phyloP scores from a whole-genome alignment of 2,888 invertebrate species.

The Calameuta pallipes region DNA sequence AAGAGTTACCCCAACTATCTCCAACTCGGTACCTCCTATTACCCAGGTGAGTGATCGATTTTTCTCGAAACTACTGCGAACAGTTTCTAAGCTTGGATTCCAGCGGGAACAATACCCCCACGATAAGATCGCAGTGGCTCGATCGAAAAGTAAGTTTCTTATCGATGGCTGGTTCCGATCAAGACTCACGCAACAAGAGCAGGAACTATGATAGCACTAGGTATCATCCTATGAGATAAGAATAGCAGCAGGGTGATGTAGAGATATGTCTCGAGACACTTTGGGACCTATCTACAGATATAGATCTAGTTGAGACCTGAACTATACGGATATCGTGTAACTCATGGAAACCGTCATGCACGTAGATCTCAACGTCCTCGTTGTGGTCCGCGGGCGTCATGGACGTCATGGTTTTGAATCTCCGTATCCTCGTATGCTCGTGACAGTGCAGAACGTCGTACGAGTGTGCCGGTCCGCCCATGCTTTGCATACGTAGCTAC shows the following conservation, averaged over 20 bases:
- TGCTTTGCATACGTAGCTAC: constrained; percentile 39
- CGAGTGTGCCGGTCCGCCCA: constrained; percentile 49
- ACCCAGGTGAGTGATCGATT: neutral
- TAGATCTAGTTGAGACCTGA: neutral
- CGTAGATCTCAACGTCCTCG: constrained; percentile 7
- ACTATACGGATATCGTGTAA: neutral
- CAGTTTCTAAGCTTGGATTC: neutral
- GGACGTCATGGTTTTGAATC: constrained; percentile 12
- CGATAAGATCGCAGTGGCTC: neutral
- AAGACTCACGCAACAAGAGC: neutral
- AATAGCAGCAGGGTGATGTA: neutral
- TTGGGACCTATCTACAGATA: neutral
- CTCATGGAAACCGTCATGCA: neutral
- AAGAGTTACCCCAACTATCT: neutral
- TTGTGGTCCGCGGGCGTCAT: constrained; percentile 21
- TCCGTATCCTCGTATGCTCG: constrained; percentile 41
- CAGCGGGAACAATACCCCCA: neutral
- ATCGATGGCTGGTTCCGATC: neutral
- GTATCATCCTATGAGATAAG: neutral
- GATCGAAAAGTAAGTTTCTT: neutral
- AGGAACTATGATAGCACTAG: neutral
- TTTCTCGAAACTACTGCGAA: neutral
- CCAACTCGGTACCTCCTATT: neutral
- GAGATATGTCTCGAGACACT: neutral
- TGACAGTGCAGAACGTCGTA: constrained; percentile 56